These are phyloP conservation scores for Noctua janthe DNA, from an alignment of 2,888 invertebrate genomes.

Conservation along the genomic window DNA sequence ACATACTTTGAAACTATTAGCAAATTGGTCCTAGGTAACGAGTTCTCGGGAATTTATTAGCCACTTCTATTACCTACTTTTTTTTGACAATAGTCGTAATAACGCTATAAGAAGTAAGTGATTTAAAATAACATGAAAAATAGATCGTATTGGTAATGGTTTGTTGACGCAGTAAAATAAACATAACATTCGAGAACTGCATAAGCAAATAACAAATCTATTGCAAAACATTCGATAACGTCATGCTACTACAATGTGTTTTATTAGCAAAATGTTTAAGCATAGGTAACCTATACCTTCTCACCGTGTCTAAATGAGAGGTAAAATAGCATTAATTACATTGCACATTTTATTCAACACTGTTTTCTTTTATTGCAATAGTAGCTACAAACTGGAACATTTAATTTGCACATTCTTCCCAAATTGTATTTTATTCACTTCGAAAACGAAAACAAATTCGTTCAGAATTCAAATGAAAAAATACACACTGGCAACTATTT, in stretches of 20 bases:
- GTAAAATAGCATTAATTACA: neutral
- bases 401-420: conserved; percentile 2
- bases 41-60: too few species aligned
- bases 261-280: neutral
- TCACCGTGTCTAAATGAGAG: neutral
- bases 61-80: neutral
- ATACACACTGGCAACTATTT: neutral
- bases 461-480: conserved; percentile 19
- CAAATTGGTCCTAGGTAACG: too few species aligned
- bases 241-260: conserved; percentile 1
- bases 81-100: neutral
- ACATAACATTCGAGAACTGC: neutral
- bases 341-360: neutral
- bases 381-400: neutral
- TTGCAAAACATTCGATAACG: neutral
- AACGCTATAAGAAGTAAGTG: too few species aligned
- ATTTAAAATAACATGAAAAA: neutral
- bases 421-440: conserved; percentile 16
- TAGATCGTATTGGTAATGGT: neutral
- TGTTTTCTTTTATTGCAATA: neutral
- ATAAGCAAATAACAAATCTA: neutral
- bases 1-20: too few species aligned
- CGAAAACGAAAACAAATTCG: conserved; percentile 6
- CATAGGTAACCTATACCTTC: neutral
- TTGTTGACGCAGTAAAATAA: neutral